Percentiles rank a stretch among this genome's conserved stretches.
phyloP scores from a whole-genome alignment of 1,140 invertebrate genomes.

The Leptonema lineaticorne region DNA sequence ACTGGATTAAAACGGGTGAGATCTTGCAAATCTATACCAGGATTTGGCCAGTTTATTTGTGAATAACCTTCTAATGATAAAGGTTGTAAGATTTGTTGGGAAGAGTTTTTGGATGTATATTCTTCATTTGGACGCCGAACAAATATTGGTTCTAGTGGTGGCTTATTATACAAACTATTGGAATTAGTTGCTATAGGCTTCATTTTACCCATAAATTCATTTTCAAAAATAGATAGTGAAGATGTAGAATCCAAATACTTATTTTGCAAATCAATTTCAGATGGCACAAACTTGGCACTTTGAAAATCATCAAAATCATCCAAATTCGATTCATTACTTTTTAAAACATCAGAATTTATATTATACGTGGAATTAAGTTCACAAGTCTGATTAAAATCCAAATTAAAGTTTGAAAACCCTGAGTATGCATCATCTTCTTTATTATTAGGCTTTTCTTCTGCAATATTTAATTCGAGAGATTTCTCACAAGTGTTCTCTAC shows the following conservation, averaged over 20 bases:
- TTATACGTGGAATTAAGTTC: background rate
- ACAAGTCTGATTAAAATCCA: background rate
- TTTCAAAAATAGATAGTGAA: background rate
- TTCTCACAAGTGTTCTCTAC: background rate
- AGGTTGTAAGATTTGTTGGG: conserved; percentile 54
- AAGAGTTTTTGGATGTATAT: conserved; percentile 43
- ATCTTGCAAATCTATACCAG: conserved; percentile 65
- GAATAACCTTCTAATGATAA: conserved; percentile 55
- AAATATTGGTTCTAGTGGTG: conserved; percentile 20
- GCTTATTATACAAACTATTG: conserved; percentile 12
- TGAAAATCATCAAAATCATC: conserved; percentile 56
- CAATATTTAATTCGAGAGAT: background rate
- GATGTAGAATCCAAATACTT: background rate
- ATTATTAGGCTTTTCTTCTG: background rate
- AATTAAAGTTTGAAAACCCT: background rate
- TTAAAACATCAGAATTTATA: background rate
- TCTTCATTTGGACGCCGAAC: conserved; percentile 15
- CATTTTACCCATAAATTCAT: background rate
- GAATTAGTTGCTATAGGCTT: background rate
- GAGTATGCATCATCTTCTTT: background rate
- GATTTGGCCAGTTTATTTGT: conserved; percentile 66
- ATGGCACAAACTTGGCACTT: conserved; percentile 43
- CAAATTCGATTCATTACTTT: conserved; percentile 41
- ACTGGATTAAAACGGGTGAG: conserved; percentile 59
- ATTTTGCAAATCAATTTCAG: background rate